Conservation (phyloP, 2,113 vertebrate species). For the Xenopus borealis region DNA sequence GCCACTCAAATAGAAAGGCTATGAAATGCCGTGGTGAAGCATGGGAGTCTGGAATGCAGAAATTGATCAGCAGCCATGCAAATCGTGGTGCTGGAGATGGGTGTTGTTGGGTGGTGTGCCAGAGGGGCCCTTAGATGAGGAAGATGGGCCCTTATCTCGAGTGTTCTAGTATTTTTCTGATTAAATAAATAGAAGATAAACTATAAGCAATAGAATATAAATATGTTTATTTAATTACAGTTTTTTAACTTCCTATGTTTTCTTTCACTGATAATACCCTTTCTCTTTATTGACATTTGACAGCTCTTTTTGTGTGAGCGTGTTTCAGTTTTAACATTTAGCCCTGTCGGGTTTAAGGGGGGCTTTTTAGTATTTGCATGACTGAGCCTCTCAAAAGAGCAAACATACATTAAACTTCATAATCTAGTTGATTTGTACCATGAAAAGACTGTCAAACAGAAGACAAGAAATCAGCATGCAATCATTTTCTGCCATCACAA, state of each 20-base stretch:
- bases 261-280: conserved; percentile 24
- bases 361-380: conserved; percentile 36
- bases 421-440: conserved; percentile 43
- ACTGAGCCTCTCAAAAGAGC: conserved; percentile 35
- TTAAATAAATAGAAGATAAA: too few species aligned
- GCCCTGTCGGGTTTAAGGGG: conserved; percentile 32
- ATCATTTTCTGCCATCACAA: conserved; percentile 34
- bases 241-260: conserved; percentile 11
- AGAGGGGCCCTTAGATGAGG: too few species aligned
- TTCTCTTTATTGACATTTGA: conserved; percentile 16
- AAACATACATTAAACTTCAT: conserved; percentile 42
- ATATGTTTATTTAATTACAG: background rate
- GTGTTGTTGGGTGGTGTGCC: too few species aligned
- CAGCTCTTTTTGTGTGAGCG: conserved; percentile 36
- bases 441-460: conserved; percentile 45
- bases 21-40: too few species aligned
- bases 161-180: too few species aligned
- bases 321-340: conserved; percentile 39
- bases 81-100: too few species aligned
- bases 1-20: too few species aligned
- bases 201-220: too few species aligned
- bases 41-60: too few species aligned
- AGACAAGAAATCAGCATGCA: conserved; percentile 35
- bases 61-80: too few species aligned
- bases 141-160: too few species aligned